phyloP scores from a whole-genome alignment of 1,140 invertebrate species.

The Brachionus sp. region DNA sequence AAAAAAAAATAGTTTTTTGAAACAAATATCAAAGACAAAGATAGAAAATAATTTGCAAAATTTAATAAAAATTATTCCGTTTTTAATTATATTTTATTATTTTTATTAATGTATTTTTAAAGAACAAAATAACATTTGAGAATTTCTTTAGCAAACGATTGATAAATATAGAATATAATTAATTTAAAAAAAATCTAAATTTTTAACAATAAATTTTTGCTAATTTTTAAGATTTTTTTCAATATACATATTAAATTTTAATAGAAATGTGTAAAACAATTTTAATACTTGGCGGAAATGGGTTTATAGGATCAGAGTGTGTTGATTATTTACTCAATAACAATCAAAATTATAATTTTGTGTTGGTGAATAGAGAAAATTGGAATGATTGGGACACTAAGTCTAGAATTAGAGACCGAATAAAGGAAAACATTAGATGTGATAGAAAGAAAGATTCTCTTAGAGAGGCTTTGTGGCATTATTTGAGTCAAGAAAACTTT shows the following conservation, averaged over 20 bases:
- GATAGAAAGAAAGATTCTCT: slow-evolving; percentile 56
- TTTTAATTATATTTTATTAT: too few species aligned
- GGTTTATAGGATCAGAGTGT: slow-evolving; percentile 59
- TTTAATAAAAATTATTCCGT: too few species aligned
- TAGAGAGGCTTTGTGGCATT: slow-evolving; percentile 49
- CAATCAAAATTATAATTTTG: slow-evolving; percentile 49
- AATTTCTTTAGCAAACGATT: too few species aligned
- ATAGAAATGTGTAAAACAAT: slow-evolving; percentile 48
- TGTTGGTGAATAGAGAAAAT: slow-evolving; percentile 60
- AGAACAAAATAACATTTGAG: too few species aligned
- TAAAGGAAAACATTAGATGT: slow-evolving; percentile 52
- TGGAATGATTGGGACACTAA: slow-evolving; percentile 61
- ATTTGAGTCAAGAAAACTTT: slow-evolving; percentile 45
- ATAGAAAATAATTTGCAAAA: too few species aligned
- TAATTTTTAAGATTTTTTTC: too few species aligned
- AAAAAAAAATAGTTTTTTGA: too few species aligned
- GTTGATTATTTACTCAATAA: slow-evolving; percentile 53
- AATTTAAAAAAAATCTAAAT: too few species aligned
- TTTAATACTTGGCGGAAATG: slow-evolving; percentile 62
- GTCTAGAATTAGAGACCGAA: slow-evolving; percentile 48
- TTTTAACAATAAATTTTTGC: too few species aligned
- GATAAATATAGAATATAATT: too few species aligned
- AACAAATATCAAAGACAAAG: too few species aligned
- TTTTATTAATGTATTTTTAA: too few species aligned
- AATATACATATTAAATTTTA: background rate